Evolutionary conservation across 1,140 invertebrate species (phyloP).

Genomic region (Spodoptera litura): DNA sequence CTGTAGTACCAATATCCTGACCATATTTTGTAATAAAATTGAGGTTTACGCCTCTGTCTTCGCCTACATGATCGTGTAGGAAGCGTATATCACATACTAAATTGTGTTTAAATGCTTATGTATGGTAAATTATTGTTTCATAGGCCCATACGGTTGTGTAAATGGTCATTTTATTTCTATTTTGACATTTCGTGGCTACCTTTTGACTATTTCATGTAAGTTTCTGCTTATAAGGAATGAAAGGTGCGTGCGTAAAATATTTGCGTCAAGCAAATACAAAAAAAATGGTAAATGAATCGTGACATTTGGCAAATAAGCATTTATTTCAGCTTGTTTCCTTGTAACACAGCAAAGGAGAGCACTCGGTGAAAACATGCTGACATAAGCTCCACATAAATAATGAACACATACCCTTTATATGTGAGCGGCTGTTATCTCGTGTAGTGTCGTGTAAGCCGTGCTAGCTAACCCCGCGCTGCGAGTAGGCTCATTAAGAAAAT

Average conservation of each 20-base stretch:
- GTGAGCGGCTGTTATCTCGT: slow-evolving; percentile 51
- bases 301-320: too few relatives aligned
- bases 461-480: slow-evolving; percentile 59
- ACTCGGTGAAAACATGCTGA: background rate
- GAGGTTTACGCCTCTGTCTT: slow-evolving; percentile 33
- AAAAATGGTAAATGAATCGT: too few relatives aligned
- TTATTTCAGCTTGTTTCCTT: too few relatives aligned
- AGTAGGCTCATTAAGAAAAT: slow-evolving; percentile 75
- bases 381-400: slow-evolving; percentile 18
- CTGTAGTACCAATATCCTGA: slow-evolving; percentile 43
- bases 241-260: too few relatives aligned
- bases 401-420: slow-evolving; percentile 16
- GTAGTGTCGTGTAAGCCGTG: slow-evolving; percentile 48
- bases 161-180: slow-evolving; percentile 11
- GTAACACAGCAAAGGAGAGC: background rate
- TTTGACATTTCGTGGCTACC: slow-evolving; percentile 14
- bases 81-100: slow-evolving; percentile 30
- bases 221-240: background rate
- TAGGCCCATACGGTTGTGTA: slow-evolving; percentile 9
- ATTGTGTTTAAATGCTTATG: slow-evolving; percentile 26
- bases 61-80: slow-evolving; percentile 46
- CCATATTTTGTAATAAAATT: slow-evolving; percentile 38
- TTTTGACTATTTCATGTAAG: background rate
- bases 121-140: slow-evolving; percentile 30
- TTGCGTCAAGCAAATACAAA: too few relatives aligned